These are phyloP conservation scores for Sebastolobus altivelis DNA, from an alignment of 2,797 vertebrate species.

Conservation along the genomic window DNA sequence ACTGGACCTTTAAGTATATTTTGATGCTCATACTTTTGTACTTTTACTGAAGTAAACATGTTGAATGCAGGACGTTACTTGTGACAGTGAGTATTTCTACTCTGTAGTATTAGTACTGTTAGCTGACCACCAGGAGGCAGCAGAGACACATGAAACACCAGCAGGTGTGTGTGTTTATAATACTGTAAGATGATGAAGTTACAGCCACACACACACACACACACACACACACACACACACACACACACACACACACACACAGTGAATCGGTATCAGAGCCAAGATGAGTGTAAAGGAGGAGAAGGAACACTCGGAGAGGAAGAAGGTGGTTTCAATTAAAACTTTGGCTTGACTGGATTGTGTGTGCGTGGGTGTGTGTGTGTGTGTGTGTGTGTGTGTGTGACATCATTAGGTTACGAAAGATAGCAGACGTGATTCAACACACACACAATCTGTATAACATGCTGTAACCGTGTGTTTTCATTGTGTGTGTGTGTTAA, in stretches of 20 bases:
- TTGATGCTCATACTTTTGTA: background rate
- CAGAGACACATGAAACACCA: slow-evolving; percentile 23
- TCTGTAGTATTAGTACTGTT: too few relatives aligned
- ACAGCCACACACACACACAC: background rate
- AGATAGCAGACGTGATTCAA: slow-evolving; percentile 34
- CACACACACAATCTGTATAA: slow-evolving; percentile 24
- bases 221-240: background rate
- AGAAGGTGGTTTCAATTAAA: slow-evolving; percentile 54
- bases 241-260: slow-evolving; percentile 11
- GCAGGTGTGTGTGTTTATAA: background rate
- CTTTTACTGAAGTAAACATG: background rate
- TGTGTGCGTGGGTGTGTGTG: slow-evolving; percentile 17
- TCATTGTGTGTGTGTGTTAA: slow-evolving; percentile 7
- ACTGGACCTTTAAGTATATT: too few relatives aligned
- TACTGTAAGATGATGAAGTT: slow-evolving; percentile 1
- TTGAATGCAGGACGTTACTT: too few relatives aligned
- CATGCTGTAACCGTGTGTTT: background rate
- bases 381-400: slow-evolving; percentile 56
- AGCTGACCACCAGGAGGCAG: slow-evolving; percentile 52
- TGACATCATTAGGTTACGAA: slow-evolving; percentile 49
- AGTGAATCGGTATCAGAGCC: background rate
- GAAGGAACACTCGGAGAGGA: background rate
- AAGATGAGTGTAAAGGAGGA: slow-evolving; percentile 1
- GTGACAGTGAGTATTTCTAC: too few relatives aligned
- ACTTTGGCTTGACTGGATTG: slow-evolving; percentile 17